These are phyloP conservation scores for Furcula furcula DNA, from an alignment of 2,888 invertebrate species.

Conservation along the genomic window DNA sequence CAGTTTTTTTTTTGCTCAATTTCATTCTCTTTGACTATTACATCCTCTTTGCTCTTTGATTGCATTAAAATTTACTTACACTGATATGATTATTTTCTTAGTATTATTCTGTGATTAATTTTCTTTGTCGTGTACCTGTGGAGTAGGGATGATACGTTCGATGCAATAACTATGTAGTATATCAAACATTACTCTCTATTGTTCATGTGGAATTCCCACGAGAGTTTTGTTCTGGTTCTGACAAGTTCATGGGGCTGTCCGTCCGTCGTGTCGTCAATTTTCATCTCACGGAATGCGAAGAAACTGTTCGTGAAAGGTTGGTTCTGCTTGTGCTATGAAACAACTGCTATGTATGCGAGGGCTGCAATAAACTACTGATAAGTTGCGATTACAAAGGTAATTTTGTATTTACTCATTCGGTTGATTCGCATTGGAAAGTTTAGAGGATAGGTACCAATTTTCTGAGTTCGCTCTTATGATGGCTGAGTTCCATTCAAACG, in stretches of 20 bases:
- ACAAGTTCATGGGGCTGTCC: conserved; percentile 52
- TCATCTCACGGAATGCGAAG: conserved; percentile 70
- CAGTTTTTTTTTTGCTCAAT: no score
- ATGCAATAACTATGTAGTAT: conserved; percentile 64
- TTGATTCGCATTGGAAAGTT: conserved; percentile 33
- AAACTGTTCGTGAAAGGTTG: conserved; percentile 58
- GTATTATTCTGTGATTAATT: no score
- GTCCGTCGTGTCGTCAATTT: no score
- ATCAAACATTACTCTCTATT: conserved; percentile 60
- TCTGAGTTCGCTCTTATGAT: no score
- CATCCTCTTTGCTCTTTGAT: no score
- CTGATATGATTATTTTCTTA: not conserved
- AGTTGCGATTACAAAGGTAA: conserved; percentile 34
- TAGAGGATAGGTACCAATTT: no score
- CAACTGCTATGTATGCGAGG: conserved; percentile 16
- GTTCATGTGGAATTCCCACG: conserved; percentile 59
- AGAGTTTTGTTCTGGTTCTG: no score
- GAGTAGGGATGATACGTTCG: conserved; percentile 46
- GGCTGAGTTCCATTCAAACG: conserved; percentile 66
- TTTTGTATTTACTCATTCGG: conserved; percentile 23
- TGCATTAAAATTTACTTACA: no score
- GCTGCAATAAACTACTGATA: conserved; percentile 36
- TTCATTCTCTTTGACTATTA: no score
- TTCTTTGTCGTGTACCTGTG: conserved; percentile 30
- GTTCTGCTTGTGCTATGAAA: conserved; percentile 7